Evolutionary conservation across 2,797 vertebrate genomes (phyloP).

Genomic region (Babyrousa celebensis): DNA sequence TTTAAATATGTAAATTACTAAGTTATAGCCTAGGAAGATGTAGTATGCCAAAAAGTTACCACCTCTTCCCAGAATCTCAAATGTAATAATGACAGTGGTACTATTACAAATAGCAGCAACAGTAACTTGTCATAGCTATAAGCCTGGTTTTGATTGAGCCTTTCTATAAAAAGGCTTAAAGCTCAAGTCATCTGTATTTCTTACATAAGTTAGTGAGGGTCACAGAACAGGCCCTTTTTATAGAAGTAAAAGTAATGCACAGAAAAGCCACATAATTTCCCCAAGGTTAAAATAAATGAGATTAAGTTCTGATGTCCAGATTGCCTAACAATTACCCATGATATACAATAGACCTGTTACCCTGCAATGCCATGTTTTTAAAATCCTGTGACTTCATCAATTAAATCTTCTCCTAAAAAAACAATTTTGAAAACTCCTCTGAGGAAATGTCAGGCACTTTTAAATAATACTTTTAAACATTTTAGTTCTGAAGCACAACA

Average conservation of each 20-base stretch:
- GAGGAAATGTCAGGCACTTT: neutral
- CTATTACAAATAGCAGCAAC: neutral
- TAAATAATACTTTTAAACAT: conserved; percentile 41
- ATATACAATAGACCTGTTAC: neutral
- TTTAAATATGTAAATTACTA: conserved; percentile 33
- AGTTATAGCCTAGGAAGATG: conserved; percentile 34
- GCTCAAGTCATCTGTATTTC: neutral
- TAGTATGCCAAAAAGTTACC: neutral
- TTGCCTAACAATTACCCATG: neutral
- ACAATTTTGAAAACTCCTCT: conserved; percentile 11
- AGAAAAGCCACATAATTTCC: neutral
- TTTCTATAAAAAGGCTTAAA: conserved; percentile 8
- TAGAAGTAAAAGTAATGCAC: conserved; percentile 5
- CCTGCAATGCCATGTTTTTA: neutral
- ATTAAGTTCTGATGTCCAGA: neutral
- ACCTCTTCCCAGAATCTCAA: conserved; percentile 37
- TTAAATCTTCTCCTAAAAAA: conserved; percentile 38
- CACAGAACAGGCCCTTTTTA: neutral
- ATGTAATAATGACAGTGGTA: neutral
- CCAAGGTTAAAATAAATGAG: neutral
- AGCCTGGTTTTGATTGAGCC: conserved; percentile 3
- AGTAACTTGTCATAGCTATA: neutral
- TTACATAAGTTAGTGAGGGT: neutral
- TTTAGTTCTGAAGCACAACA: neutral
- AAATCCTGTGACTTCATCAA: conserved; percentile 41